Evolutionary conservation across 2,888 invertebrate genomes (phyloP).

Genomic region (Amiota mariae): DNA sequence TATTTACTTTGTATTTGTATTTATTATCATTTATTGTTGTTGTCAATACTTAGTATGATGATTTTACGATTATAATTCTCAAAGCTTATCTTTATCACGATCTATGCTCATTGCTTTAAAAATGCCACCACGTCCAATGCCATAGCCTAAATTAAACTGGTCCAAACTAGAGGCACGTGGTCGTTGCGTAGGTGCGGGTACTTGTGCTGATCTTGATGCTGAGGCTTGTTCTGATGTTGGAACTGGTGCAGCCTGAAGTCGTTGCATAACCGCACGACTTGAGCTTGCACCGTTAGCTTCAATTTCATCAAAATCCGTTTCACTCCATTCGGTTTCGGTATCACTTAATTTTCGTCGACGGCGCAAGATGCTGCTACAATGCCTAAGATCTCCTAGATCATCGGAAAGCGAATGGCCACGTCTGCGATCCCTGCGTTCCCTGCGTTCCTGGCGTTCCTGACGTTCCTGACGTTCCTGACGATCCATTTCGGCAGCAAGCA

Average conservation of each 20-base stretch:
- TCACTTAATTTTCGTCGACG: constrained; percentile 70
- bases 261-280: background rate
- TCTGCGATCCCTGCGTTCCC: too few species aligned
- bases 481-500: constrained; percentile 84
- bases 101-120: constrained; percentile 74
- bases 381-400: constrained; percentile 60
- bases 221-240: background rate
- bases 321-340: constrained; percentile 71
- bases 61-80: constrained; percentile 67
- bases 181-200: constrained; percentile 50
- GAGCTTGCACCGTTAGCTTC: constrained; percentile 3
- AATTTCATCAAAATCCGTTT: constrained; percentile 65
- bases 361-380: constrained; percentile 60
- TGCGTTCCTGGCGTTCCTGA: too few species aligned
- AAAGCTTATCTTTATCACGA: constrained; percentile 73
- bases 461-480: constrained; percentile 78
- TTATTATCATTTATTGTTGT: background rate
- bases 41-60: background rate
- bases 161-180: constrained; percentile 72
- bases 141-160: constrained; percentile 71
- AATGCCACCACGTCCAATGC: constrained; percentile 67
- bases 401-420: constrained; percentile 68
- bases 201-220: background rate
- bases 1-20: constrained; percentile 26
- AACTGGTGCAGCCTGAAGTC: background rate